Evolutionary conservation across 2,888 invertebrate genomes (phyloP), one percentile per base, ranked within the genome.

Genomic region (Carabus problematicus): DNA sequence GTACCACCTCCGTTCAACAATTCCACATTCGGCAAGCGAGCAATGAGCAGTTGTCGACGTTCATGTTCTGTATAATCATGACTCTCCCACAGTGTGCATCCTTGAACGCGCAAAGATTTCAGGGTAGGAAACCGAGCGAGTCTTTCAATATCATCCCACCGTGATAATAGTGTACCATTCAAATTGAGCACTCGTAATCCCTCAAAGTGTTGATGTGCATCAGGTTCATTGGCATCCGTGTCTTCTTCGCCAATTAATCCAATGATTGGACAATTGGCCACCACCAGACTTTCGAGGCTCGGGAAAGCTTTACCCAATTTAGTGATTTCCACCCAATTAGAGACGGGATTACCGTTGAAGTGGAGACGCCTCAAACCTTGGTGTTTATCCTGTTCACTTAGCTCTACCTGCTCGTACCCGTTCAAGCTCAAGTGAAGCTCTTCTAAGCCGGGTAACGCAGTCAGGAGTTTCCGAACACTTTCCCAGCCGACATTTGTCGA

Each of bases 391-490:
- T 80, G 75, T 18, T 82, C 81, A 72, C 87, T 87, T 54, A 94
- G 83, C 69, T 91, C 87, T 45, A 95, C 91, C 73, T 89, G 87
- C 29, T 87, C 87, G 81, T 94, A 95, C 79, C 94, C 91, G 82
- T 97, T 98, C 71, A 96, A 86, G 78, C 97, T 96, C 76, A 97
- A 84, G 82, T 97, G 97, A 73, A 98, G 84, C 82, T 97, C 97
- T 84, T 95, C 92, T 52, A 97, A 85, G 78, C 89, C 89, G 69
- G 91, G 92, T 72, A 93, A 84, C 77, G 90, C 87, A 76, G 89
- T 88, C 64, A 96, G 85, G 72, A 97, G 83, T 56, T 88, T 86
- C 75, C 90, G 89, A 49, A 97, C 88, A 75, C 91, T 91, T 45
- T 88, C 86, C 97, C 96, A 97, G 71, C 93, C 89, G 29, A 95